Evolutionary conservation across 2,797 vertebrate species (phyloP).

Genomic region (Eutrigla gurnardus): DNA sequence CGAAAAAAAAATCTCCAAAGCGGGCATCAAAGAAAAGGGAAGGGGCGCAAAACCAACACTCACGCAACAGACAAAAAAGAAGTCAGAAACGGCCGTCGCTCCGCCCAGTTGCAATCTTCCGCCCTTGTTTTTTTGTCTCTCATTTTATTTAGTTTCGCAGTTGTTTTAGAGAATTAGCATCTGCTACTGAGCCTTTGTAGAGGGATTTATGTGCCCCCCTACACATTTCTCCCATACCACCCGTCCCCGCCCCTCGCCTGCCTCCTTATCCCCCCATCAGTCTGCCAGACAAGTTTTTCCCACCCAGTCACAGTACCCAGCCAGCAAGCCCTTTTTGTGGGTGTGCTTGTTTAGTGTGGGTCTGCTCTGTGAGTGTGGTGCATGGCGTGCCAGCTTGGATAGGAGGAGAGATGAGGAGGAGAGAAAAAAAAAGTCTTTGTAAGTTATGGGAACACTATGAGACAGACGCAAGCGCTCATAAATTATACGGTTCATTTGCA

Average conservation of each 20-base stretch:
- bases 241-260: conserved; percentile 67
- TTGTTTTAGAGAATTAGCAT: conserved; percentile 80
- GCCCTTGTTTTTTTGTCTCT: conserved; percentile 65
- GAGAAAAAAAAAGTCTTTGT: conserved; percentile 84
- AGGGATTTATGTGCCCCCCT: conserved; percentile 77
- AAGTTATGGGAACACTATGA: conserved; percentile 94
- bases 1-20: conserved; percentile 59
- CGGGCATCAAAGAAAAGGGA: conserved; percentile 64
- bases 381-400: conserved; percentile 79
- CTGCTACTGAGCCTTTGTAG: conserved; percentile 77
- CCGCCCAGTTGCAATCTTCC: conserved; percentile 59
- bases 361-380: conserved; percentile 69
- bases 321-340: conserved; percentile 74
- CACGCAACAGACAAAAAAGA: conserved; percentile 66
- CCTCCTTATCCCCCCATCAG: conserved; percentile 71
- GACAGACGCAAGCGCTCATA: conserved; percentile 94
- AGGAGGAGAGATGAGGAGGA: conserved; percentile 75
- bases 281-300: conserved; percentile 79
- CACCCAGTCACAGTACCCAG: conserved; percentile 76
- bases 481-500: conserved; percentile 98
- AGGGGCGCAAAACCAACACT: conserved; percentile 53
- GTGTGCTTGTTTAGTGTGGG: conserved; percentile 77
- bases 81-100: conserved; percentile 60
- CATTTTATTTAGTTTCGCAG: conserved; percentile 77
- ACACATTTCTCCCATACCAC: conserved; percentile 65